Evolutionary conservation across 2,113 vertebrate genomes (phyloP).

Genomic region (Neoarius graeffei): DNA sequence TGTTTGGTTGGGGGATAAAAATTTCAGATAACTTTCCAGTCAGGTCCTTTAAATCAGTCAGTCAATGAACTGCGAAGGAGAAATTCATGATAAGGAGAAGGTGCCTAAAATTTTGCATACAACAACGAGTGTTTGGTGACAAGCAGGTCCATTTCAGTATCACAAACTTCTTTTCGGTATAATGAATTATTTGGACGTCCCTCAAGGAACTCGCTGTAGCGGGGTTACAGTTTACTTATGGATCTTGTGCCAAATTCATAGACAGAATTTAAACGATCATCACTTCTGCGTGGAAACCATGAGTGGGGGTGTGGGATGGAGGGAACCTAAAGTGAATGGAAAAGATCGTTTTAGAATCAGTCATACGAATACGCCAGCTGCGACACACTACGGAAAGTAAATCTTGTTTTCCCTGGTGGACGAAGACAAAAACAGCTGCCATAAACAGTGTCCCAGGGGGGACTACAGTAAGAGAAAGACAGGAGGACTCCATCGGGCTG

Average conservation of each 20-base stretch:
- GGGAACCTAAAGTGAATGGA: not conserved
- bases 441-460: not conserved
- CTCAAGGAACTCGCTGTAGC: too few species aligned
- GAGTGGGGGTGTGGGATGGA: not conserved
- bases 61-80: too few species aligned
- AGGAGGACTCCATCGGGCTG: not conserved
- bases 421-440: not conserved
- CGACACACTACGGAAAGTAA: not conserved
- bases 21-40: too few species aligned
- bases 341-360: not conserved
- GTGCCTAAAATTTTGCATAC: too few species aligned
- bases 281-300: not conserved
- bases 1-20: too few species aligned
- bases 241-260: not conserved
- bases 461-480: not conserved
- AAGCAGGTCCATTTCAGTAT: too few species aligned
- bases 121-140: too few species aligned
- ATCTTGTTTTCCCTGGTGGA: not conserved
- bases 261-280: not conserved
- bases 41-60: too few species aligned
- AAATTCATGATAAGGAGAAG: too few species aligned
- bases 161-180: too few species aligned
- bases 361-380: not conserved
- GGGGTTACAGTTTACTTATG: not conserved
- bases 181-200: too few species aligned